Evolutionary conservation across 2,113 vertebrate genomes (phyloP).

Genomic region (Oxyura jamaicensis): DNA sequence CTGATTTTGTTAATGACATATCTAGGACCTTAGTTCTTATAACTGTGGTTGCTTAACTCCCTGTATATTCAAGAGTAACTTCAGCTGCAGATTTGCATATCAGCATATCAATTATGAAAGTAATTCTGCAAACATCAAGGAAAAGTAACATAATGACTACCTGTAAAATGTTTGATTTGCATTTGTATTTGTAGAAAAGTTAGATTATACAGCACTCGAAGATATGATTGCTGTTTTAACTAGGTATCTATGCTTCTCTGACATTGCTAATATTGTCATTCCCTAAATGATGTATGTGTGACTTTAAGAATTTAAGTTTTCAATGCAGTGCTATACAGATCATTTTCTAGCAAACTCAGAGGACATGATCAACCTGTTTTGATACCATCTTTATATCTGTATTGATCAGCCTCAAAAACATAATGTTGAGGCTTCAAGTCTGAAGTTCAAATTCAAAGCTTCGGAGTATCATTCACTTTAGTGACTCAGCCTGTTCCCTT

Average conservation of each 20-base stretch:
- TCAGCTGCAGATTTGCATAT: background rate
- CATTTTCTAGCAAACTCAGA: background rate
- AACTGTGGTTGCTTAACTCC: background rate
- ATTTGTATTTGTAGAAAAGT: background rate
- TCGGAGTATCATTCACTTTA: background rate
- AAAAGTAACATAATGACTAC: background rate
- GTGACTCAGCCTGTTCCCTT: background rate
- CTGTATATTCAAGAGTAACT: background rate
- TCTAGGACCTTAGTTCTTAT: background rate
- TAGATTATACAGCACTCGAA: background rate
- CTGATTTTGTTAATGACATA: background rate
- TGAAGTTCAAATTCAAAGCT: background rate
- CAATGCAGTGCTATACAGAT: background rate
- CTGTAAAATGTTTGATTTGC: background rate
- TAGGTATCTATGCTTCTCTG: background rate
- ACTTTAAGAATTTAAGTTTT: background rate
- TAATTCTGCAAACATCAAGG: background rate
- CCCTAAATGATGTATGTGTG: background rate
- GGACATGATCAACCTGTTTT: background rate
- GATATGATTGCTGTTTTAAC: background rate
- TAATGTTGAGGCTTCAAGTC: background rate
- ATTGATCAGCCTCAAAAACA: background rate
- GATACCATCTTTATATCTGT: background rate
- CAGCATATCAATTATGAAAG: background rate
- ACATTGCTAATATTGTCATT: background rate